Evolutionary conservation across 2,888 invertebrate species (phyloP).

Genomic region (Aphidius colemani): DNA sequence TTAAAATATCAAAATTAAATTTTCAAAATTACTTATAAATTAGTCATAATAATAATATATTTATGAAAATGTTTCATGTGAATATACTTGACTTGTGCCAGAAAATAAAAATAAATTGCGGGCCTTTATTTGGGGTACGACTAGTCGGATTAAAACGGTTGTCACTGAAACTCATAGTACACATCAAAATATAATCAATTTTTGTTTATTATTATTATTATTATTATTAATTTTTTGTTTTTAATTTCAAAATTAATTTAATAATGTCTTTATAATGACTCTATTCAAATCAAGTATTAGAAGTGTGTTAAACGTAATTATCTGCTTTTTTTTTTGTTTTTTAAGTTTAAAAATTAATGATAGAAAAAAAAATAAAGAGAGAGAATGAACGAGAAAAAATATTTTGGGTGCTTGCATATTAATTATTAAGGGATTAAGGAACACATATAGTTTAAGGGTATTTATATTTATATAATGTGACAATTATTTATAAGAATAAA

Average conservation of each 20-base stretch:
- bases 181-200: neutral
- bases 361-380: constrained; percentile 20
- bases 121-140: constrained; percentile 19
- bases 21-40: too few relatives aligned
- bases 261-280: constrained; percentile 30
- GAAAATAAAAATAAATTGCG: constrained; percentile 10
- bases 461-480: constrained; percentile 40
- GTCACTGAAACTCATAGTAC: neutral
- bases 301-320: constrained; percentile 34
- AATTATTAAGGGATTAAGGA: constrained; percentile 32
- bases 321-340: too few relatives aligned
- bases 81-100: too few relatives aligned
- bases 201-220: neutral
- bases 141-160: constrained; percentile 23
- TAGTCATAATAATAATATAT: too few relatives aligned
- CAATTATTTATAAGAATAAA: constrained; percentile 35
- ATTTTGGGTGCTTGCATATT: constrained; percentile 36
- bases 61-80: too few relatives aligned
- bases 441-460: constrained; percentile 39
- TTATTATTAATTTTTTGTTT: constrained; percentile 20
- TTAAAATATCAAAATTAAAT: too few relatives aligned
- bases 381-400: constrained; percentile 32
- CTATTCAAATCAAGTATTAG: constrained; percentile 40
- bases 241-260: constrained; percentile 24
- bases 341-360: too few relatives aligned